A percentile compares a stretch with the other conserved stretches of the same genome.
These are phyloP conservation scores for Scylla paramamosain DNA, from an alignment of 1,140 invertebrate species.

Conservation along the genomic window DNA sequence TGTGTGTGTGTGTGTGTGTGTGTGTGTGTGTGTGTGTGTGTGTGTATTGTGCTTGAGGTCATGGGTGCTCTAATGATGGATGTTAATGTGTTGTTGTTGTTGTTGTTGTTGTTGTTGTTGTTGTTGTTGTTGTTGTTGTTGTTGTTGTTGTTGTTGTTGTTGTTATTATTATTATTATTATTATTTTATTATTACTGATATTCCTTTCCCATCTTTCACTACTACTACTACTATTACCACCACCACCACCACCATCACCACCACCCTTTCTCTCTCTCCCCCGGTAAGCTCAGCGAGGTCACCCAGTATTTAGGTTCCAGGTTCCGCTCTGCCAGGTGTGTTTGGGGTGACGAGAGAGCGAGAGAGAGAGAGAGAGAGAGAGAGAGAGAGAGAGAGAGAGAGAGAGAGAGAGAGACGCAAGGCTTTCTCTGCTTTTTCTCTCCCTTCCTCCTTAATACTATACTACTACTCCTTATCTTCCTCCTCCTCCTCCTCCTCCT, in stretches of 20 bases:
- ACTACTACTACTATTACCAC: not conserved
- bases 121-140: too few relatives aligned
- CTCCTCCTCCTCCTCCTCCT: not conserved
- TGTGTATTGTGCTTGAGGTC: too few relatives aligned
- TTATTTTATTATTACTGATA: not conserved
- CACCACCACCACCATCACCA: not conserved
- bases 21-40: too few relatives aligned
- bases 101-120: too few relatives aligned
- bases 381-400: not conserved
- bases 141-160: not conserved
- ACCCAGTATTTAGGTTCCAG: conserved; percentile 13
- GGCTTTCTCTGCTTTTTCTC: not conserved
- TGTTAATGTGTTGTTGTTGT: too few relatives aligned
- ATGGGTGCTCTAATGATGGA: too few relatives aligned
- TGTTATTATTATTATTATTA: not conserved
- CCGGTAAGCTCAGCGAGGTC: conserved; percentile 9
- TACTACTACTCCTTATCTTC: not conserved
- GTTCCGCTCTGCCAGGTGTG: not conserved
- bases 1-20: too few relatives aligned
- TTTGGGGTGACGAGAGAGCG: not conserved
- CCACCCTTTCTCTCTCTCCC: not conserved
- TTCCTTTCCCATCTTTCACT: not conserved
- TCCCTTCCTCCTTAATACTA: too few relatives aligned
- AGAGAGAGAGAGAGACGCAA: not conserved
- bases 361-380: not conserved